phyloP scores from a whole-genome alignment of 1,140 invertebrate genomes.

The Eufriesea mexicana region DNA sequence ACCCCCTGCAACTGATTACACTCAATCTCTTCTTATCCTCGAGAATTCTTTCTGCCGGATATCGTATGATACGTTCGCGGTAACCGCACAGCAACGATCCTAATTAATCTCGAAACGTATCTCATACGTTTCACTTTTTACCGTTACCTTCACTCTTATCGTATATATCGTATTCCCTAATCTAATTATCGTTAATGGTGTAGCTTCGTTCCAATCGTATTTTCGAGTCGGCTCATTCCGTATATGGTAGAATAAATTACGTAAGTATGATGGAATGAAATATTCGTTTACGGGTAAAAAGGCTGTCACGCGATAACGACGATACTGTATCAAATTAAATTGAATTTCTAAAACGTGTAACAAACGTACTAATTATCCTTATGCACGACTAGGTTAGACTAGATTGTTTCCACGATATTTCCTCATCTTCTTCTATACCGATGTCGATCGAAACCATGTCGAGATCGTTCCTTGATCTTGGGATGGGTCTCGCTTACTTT shows the following conservation, averaged over 20 bases:
- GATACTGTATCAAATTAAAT: conserved; percentile 65
- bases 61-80: background rate
- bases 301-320: conserved; percentile 32
- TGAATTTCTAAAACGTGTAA: conserved; percentile 70
- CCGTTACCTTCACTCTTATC: background rate
- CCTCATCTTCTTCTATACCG: conserved; percentile 61
- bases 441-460: background rate
- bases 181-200: conserved; percentile 32
- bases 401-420: conserved; percentile 51
- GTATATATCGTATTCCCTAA: background rate
- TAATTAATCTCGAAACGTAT: conserved; percentile 9
- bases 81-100: background rate
- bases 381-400: conserved; percentile 53
- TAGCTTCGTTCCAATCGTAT: conserved; percentile 16
- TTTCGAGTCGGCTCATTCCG: background rate
- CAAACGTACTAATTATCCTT: conserved; percentile 65
- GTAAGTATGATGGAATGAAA: conserved; percentile 16
- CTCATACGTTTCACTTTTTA: background rate
- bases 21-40: conserved; percentile 14
- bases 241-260: background rate
- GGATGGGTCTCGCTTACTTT: too few species aligned
- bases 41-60: conserved; percentile 27
- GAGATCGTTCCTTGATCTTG: background rate
- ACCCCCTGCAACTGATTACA: too few species aligned
- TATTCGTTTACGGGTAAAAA: background rate